phyloP scores from a whole-genome alignment of 64 coral and sea anemone species.

The Stichodactyla helianthus region DNA sequence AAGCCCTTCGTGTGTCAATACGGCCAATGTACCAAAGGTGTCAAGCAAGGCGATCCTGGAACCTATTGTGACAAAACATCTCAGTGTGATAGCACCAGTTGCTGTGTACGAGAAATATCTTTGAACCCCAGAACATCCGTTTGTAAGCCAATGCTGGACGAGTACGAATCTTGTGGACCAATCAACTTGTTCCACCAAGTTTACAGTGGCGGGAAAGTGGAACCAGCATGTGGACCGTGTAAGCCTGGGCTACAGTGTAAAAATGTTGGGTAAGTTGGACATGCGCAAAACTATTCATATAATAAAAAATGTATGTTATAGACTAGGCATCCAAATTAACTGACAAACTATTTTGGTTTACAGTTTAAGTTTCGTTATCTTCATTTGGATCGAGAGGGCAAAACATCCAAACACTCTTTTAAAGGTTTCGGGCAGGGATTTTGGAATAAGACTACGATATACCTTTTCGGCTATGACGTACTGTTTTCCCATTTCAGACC shows the following conservation, averaged over 20 bases:
- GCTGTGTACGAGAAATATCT: slow-evolving; percentile 81
- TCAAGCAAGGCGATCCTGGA: slow-evolving; percentile 65
- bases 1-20: slow-evolving; percentile 72
- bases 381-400: no score
- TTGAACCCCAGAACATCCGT: slow-evolving; percentile 62
- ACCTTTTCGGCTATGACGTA: no score
- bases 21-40: slow-evolving; percentile 75
- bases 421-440: no score
- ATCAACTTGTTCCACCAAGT: slow-evolving; percentile 90
- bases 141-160: slow-evolving; percentile 80
- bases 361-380: no score
- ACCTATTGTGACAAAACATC: slow-evolving; percentile 87
- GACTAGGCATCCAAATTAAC: no score
- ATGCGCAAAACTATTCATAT: background rate
- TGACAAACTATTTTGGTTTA: no score
- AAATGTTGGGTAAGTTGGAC: slow-evolving; percentile 72
- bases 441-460: no score
- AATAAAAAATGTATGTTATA: no score
- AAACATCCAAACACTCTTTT: no score
- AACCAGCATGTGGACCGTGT: slow-evolving; percentile 85
- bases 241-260: slow-evolving; percentile 74
- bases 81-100: slow-evolving; percentile 64
- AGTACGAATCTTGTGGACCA: slow-evolving; percentile 89
- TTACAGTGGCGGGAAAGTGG: slow-evolving; percentile 71
- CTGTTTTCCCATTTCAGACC: no score